Evolutionary conservation across 2,113 vertebrate species (phyloP).

Genomic region (Callionymus lyra): DNA sequence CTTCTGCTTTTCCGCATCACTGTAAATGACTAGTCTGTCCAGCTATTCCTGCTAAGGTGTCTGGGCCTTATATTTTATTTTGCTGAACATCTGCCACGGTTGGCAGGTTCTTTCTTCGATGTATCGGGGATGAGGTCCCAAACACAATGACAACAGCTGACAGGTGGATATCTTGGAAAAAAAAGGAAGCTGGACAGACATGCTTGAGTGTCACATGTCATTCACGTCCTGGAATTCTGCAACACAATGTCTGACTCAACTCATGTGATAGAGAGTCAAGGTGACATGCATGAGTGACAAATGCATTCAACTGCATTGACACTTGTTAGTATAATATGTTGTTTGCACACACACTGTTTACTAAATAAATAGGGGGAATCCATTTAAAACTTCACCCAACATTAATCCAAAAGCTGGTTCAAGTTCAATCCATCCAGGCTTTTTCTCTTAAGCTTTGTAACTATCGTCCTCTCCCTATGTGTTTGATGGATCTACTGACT

Average conservation of each 20-base stretch:
- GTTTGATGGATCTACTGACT: too few relatives aligned
- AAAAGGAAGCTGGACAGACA: not conserved
- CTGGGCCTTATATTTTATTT: constrained; percentile 18
- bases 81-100: constrained; percentile 35
- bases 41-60: constrained; percentile 27
- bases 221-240: not conserved
- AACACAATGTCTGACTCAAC: not conserved
- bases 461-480: too few relatives aligned
- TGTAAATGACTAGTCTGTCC: constrained; percentile 44
- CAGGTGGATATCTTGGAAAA: not conserved
- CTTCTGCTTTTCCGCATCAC: not conserved
- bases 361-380: not conserved
- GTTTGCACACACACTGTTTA: too few relatives aligned
- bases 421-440: too few relatives aligned
- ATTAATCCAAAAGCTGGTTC: too few relatives aligned
- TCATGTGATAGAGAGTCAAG: not conserved
- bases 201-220: constrained; percentile 3
- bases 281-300: not conserved
- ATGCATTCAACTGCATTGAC: too few relatives aligned
- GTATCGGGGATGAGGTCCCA: constrained; percentile 45
- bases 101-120: constrained; percentile 30
- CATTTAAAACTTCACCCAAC: too few relatives aligned
- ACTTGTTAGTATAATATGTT: too few relatives aligned
- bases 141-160: constrained; percentile 17
- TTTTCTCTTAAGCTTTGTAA: too few relatives aligned